phyloP scores from a whole-genome alignment of 2,888 invertebrate genomes.

The Trissoscelio sp. region DNA sequence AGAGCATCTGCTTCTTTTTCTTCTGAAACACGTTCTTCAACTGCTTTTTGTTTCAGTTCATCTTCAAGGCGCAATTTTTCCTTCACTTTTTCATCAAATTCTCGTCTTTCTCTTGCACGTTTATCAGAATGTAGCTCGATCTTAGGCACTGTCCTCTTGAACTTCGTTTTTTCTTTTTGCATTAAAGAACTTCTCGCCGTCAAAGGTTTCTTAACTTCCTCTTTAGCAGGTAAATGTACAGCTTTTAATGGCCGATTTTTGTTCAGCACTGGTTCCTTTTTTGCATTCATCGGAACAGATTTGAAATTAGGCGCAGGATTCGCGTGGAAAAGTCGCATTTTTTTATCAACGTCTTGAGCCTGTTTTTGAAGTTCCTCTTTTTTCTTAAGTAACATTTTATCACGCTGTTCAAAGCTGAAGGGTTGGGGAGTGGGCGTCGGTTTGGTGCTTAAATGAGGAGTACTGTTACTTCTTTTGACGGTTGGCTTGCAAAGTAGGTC shows the following conservation, averaged over 20 bases:
- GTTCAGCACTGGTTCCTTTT: slow-evolving; percentile 63
- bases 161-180: slow-evolving; percentile 22
- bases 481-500: slow-evolving; percentile 86
- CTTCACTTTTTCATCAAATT: slow-evolving; percentile 85
- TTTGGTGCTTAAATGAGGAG: slow-evolving; percentile 33
- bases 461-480: slow-evolving; percentile 45
- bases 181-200: not conserved
- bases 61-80: slow-evolving; percentile 85
- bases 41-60: slow-evolving; percentile 83
- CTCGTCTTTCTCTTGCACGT: slow-evolving; percentile 86
- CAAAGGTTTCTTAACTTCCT: not conserved
- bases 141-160: slow-evolving; percentile 38
- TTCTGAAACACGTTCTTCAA: slow-evolving; percentile 75
- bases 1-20: slow-evolving; percentile 85
- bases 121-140: slow-evolving; percentile 86
- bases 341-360: slow-evolving; percentile 86
- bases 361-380: slow-evolving; percentile 87
- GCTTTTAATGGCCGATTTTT: slow-evolving; percentile 53
- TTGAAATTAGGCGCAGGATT: slow-evolving; percentile 87
- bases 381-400: slow-evolving; percentile 85
- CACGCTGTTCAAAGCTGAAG: slow-evolving; percentile 87
- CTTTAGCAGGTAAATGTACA: slow-evolving; percentile 7
- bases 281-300: slow-evolving; percentile 82
- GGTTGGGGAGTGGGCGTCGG: slow-evolving; percentile 62
- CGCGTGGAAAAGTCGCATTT: slow-evolving; percentile 88